These are phyloP conservation scores for Nebria brevicollis DNA, from an alignment of 2,888 invertebrate species.

Conservation along the genomic window DNA sequence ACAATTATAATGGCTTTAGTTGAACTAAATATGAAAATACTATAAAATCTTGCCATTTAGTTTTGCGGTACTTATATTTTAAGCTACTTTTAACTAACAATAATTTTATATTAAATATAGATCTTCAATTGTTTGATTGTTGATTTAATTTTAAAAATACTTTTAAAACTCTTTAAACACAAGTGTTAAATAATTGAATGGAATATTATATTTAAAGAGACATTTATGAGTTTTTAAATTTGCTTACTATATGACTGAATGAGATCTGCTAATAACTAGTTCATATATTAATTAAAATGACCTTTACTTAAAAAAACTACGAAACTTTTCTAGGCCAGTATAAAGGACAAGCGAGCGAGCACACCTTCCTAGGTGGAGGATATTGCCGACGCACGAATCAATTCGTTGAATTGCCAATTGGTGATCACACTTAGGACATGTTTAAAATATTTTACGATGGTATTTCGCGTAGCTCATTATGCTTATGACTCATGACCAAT, in stretches of 20 bases:
- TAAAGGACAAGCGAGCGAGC: background rate
- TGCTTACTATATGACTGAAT: background rate
- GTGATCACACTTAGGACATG: background rate
- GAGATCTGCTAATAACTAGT: background rate
- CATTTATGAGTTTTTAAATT: background rate
- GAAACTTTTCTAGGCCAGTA: background rate
- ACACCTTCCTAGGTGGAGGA: background rate
- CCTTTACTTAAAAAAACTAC: background rate
- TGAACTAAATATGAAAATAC: background rate
- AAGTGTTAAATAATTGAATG: too few relatives aligned
- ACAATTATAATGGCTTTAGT: background rate
- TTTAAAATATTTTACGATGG: constrained; percentile 3
- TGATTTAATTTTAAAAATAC: too few relatives aligned
- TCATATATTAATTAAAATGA: background rate
- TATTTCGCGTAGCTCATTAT: constrained; percentile 43
- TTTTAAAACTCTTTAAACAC: too few relatives aligned
- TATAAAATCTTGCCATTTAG: background rate
- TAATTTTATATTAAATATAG: too few relatives aligned
- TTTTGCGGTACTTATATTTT: too few relatives aligned
- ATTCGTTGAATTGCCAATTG: background rate
- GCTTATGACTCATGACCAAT: constrained; percentile 33
- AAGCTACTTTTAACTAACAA: too few relatives aligned
- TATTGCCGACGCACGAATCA: background rate
- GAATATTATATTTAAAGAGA: too few relatives aligned
- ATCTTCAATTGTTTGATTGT: too few relatives aligned